These are phyloP conservation scores for Latheticus oryzae DNA, from an alignment of 2,888 invertebrate genomes.

Conservation along the genomic window DNA sequence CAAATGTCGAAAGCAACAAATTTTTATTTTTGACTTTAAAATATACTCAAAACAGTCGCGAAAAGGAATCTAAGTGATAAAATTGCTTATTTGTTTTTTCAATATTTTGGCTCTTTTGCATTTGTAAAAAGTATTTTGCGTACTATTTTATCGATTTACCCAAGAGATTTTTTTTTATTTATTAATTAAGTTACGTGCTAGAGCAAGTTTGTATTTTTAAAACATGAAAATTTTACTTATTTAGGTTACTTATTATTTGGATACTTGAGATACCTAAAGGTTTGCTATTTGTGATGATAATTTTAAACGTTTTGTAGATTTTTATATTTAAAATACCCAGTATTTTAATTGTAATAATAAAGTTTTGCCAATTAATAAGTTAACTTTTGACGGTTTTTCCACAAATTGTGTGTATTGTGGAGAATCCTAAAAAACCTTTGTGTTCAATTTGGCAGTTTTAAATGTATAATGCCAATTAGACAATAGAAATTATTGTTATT, in stretches of 20 bases:
- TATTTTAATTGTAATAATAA: slow-evolving; percentile 54
- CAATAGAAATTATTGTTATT: slow-evolving; percentile 39
- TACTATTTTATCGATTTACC: slow-evolving; percentile 4
- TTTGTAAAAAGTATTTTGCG: slow-evolving; percentile 20
- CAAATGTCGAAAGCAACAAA: too few species aligned
- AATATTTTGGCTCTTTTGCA: neutral
- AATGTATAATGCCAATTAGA: slow-evolving; percentile 47
- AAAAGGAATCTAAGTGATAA: too few species aligned
- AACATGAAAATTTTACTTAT: slow-evolving; percentile 31
- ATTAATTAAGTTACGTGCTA: slow-evolving; percentile 7
- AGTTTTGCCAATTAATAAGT: slow-evolving; percentile 49
- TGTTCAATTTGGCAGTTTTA: slow-evolving; percentile 58
- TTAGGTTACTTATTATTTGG: slow-evolving; percentile 30
- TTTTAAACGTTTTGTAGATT: slow-evolving; percentile 60
- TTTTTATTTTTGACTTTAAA: too few species aligned
- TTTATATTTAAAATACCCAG: slow-evolving; percentile 61
- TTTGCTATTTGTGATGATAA: slow-evolving; percentile 62
- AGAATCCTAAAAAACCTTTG: slow-evolving; percentile 49
- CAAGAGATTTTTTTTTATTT: slow-evolving; percentile 28
- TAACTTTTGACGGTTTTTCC: slow-evolving; percentile 50
- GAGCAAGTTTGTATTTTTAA: slow-evolving; percentile 8
- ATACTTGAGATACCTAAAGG: slow-evolving; percentile 48
- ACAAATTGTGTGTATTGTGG: slow-evolving; percentile 48
- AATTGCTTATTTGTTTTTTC: neutral
- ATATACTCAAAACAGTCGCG: too few species aligned